phyloP scores from a whole-genome alignment of 2,888 invertebrate genomes.

The Heliconius ethilla region DNA sequence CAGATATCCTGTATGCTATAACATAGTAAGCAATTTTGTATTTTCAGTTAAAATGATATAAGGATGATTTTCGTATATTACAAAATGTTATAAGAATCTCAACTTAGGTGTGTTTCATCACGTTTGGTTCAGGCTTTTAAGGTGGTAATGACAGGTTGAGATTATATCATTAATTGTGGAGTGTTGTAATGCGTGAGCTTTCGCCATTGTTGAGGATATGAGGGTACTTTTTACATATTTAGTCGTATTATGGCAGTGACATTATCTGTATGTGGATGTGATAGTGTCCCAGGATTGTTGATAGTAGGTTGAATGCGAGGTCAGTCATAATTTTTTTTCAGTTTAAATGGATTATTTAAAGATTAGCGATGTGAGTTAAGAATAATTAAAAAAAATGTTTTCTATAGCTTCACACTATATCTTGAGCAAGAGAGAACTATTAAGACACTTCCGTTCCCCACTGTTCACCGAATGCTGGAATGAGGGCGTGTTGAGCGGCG shows the following conservation, averaged over 20 bases:
- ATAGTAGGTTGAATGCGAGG: background rate
- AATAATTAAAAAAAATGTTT: no score
- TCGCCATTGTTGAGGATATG: slow-evolving; percentile 28
- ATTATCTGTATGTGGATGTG: background rate
- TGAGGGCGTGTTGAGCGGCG: no score
- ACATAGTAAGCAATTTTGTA: slow-evolving; percentile 7
- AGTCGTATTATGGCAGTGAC: background rate
- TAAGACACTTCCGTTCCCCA: no score
- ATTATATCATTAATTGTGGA: slow-evolving; percentile 46
- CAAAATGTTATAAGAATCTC: background rate
- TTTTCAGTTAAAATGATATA: background rate
- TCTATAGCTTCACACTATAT: no score
- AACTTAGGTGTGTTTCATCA: slow-evolving; percentile 30
- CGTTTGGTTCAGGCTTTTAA: slow-evolving; percentile 46
- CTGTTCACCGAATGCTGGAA: no score
- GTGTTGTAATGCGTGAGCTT: slow-evolving; percentile 45
- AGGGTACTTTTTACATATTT: slow-evolving; percentile 18
- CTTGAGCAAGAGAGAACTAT: no score
- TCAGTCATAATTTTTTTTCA: no score
- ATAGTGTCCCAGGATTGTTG: background rate
- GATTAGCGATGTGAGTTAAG: no score
- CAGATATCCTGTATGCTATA: slow-evolving; percentile 28
- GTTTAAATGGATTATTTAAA: no score
- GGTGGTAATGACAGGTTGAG: slow-evolving; percentile 48
- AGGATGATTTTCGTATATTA: slow-evolving; percentile 11